Base-by-base conservation (phyloP, 1,140 invertebrate species). In the Pseudomyrmex dendroicus region DNA sequence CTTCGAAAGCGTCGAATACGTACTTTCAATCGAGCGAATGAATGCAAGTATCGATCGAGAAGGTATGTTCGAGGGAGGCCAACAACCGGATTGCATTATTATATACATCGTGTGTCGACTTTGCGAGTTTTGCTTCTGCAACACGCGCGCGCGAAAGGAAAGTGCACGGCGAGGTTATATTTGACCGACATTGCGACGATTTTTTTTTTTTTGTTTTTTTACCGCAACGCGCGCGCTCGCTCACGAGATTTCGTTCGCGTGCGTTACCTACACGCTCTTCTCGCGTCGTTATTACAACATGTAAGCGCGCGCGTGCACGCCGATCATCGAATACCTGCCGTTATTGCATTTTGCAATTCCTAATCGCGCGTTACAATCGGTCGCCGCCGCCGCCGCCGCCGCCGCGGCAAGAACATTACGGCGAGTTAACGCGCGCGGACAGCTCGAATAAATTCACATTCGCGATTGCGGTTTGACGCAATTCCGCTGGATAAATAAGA, bases 181-280 rank as follows among this genome's bases (percentile, higher is more conserved):
- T 84, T 73, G 86, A 82, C 20, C 74, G 67, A 46, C 78, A 63
- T 84, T 68, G 85, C 85, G 25, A 52, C 25, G 50, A 83, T 87
- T 87, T 87, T 87, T 35, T 35, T 35, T 35, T 35, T 35, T 35
- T 35, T 35, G 5, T 35, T 1, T 5, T 35, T 35, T 35, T 35
- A 35, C 35, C 54, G 48, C 46, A 35, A 46, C 57, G 48, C 61
- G 67, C 64, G 83, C 54, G 62, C 84, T 56, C 20, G 50, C 25
- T 52, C 68, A 1, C 63, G 85, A 78, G 80, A 86, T 78, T 70
- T 70, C 44, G 76, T 59, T 35, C 35, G 52, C 76, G 52, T 48
- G 52, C 64, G 44, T 78, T 35, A 35, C 0, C 7, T 35, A 35
- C 35, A 12, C 35, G 15, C 35, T 12, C 8, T 12, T 52, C 48